Percentiles rank a stretch among this genome's conserved stretches.
Evolutionary conservation across 2,888 invertebrate species (phyloP).

Genomic region (Oligia strigilis): DNA sequence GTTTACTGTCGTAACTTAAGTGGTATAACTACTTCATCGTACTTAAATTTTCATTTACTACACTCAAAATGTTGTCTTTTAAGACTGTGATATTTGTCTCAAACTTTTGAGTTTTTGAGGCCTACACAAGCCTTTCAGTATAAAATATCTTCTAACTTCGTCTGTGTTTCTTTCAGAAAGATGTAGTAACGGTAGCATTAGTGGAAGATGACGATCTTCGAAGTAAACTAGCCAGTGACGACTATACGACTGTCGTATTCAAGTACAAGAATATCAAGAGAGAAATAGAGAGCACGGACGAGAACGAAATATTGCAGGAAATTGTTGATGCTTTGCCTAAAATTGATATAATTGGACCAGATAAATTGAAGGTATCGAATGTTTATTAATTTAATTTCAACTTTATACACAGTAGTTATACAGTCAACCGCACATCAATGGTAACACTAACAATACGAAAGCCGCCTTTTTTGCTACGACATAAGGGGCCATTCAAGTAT

Average conservation of each 20-base stretch:
- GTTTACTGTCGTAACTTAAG: no score
- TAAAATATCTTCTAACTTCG: not conserved
- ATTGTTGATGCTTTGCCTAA: slow-evolving; percentile 79
- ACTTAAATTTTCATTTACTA: not conserved
- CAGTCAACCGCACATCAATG: not conserved
- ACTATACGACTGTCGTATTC: slow-evolving; percentile 79
- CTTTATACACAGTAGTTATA: not conserved
- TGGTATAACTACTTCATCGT: no score
- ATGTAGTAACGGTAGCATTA: slow-evolving; percentile 77
- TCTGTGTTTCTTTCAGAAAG: slow-evolving; percentile 72
- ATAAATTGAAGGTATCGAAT: slow-evolving; percentile 78
- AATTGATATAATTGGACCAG: slow-evolving; percentile 76
- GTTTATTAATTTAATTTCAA: not conserved
- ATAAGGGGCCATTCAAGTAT: not conserved
- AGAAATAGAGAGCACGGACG: slow-evolving; percentile 79
- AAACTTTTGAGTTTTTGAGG: no score
- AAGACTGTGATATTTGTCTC: not conserved
- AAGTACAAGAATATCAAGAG: slow-evolving; percentile 73
- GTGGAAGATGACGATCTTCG: slow-evolving; percentile 79
- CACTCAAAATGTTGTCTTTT: not conserved
- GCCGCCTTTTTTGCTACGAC: not conserved
- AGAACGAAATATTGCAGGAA: slow-evolving; percentile 77
- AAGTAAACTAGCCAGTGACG: slow-evolving; percentile 73
- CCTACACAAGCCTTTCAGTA: not conserved
- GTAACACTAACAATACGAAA: not conserved